phyloP scores from a whole-genome alignment of 2,113 vertebrate species.

The Sigmodon hispidus region DNA sequence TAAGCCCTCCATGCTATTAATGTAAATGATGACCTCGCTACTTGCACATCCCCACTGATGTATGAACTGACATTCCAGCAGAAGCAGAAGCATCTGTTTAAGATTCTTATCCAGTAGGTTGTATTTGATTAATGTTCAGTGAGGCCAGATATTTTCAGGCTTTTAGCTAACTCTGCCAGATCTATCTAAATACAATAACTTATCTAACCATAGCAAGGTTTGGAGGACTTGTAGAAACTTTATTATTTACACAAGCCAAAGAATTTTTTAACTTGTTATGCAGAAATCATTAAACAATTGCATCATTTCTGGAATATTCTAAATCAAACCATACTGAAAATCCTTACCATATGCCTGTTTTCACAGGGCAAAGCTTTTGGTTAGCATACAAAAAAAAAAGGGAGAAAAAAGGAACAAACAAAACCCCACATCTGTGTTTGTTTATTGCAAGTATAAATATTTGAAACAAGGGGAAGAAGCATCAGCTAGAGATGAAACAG shows the following conservation, averaged over 20 bases:
- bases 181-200: conserved; percentile 52
- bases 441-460: conserved; percentile 78
- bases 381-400: conserved; percentile 50
- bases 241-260: conserved; percentile 57
- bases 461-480: conserved; percentile 70
- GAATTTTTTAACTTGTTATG: conserved; percentile 63
- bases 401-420: neutral
- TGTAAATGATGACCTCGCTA: conserved; percentile 9
- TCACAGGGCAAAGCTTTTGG: conserved; percentile 66
- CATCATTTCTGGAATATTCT: conserved; percentile 71
- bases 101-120: conserved; percentile 20
- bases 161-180: conserved; percentile 31
- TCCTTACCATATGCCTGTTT: conserved; percentile 73
- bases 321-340: conserved; percentile 70
- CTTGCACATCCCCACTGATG: neutral
- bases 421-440: conserved; percentile 77
- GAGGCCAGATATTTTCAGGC: conserved; percentile 13
- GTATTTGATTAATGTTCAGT: conserved; percentile 44
- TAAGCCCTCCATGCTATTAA: conserved; percentile 10
- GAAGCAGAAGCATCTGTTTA: conserved; percentile 23
- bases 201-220: conserved; percentile 61
- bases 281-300: conserved; percentile 70
- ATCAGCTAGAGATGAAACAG: conserved; percentile 73
- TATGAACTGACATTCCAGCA: conserved; percentile 7
- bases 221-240: conserved; percentile 64